Evolutionary conservation across 2,888 invertebrate genomes (phyloP).

Genomic region (Nudaria mundana): DNA sequence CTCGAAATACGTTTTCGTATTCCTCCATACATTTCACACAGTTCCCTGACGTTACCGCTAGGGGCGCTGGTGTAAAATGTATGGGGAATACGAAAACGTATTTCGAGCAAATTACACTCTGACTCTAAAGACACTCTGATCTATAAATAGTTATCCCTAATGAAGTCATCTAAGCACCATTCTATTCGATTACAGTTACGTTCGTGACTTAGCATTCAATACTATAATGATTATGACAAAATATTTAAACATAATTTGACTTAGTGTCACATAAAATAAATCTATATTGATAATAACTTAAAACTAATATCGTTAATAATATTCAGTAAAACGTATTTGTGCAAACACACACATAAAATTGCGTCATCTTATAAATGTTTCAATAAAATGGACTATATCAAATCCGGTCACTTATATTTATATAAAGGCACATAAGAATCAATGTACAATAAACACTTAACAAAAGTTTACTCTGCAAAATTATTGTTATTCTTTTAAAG

Average conservation of each 20-base stretch:
- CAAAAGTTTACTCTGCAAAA: conserved; percentile 52
- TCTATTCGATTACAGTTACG: conserved; percentile 77
- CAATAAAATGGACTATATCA: conserved; percentile 65
- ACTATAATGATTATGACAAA: conserved; percentile 63
- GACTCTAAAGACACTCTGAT: conserved; percentile 52
- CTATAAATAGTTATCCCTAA: conserved; percentile 70
- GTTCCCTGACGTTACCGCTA: too few species aligned
- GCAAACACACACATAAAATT: conserved; percentile 66
- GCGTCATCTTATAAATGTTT: conserved; percentile 57
- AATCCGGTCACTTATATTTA: conserved; percentile 71
- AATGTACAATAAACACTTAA: conserved; percentile 66
- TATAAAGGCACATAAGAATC: conserved; percentile 77
- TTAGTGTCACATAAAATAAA: conserved; percentile 60
- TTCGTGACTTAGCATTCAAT: conserved; percentile 74
- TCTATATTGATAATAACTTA: conserved; percentile 58
- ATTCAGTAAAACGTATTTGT: conserved; percentile 71
- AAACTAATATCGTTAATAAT: conserved; percentile 51
- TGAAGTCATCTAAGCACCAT: conserved; percentile 78
- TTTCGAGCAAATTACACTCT: too few species aligned
- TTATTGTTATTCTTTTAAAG: conserved; percentile 36
- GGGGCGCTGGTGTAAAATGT: too few species aligned
- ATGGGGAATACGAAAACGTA: too few species aligned
- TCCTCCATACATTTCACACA: too few species aligned
- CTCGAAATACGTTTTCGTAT: too few species aligned
- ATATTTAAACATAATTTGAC: conserved; percentile 68